These are phyloP conservation scores for Phocides pigmalion DNA, from an alignment of 1,140 invertebrate genomes.

Conservation along the genomic window DNA sequence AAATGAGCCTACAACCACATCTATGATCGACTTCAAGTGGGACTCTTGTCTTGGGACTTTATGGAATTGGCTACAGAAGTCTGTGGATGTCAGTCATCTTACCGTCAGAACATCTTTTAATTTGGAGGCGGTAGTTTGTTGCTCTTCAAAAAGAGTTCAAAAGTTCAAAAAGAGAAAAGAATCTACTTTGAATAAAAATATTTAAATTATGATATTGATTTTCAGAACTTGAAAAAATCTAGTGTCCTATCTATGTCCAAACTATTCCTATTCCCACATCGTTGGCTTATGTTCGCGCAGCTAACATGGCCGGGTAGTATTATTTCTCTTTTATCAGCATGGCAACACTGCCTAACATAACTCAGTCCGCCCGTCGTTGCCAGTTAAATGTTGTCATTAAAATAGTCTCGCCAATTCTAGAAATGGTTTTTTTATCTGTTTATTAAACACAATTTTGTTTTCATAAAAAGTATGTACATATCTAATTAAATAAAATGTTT, in stretches of 20 bases:
- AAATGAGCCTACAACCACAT: too few relatives aligned
- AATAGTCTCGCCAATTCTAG: slow-evolving; percentile 21
- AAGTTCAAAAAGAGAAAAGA: too few relatives aligned
- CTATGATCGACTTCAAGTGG: too few relatives aligned
- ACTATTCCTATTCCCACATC: slow-evolving; percentile 1
- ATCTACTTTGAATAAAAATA: too few relatives aligned
- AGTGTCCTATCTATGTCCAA: slow-evolving; percentile 4
- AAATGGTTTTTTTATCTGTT: slow-evolving; percentile 21
- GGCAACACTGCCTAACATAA: slow-evolving; percentile 45
- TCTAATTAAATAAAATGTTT: too few relatives aligned
- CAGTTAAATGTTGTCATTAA: slow-evolving; percentile 42
- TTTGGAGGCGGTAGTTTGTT: too few relatives aligned
- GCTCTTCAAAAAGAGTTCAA: too few relatives aligned
- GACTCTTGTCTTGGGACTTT: too few relatives aligned
- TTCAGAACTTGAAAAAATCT: background rate
- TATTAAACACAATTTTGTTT: background rate
- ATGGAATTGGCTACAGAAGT: too few relatives aligned
- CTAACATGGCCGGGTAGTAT: slow-evolving; percentile 39
- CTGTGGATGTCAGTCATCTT: too few relatives aligned
- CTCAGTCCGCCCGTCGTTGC: slow-evolving; percentile 45
- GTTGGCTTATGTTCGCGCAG: slow-evolving; percentile 43
- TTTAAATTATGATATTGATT: background rate
- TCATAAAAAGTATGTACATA: too few relatives aligned
- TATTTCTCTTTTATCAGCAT: slow-evolving; percentile 57
- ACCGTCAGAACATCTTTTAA: too few relatives aligned